Conservation (phyloP, 2,797 vertebrate genomes). For the Oophaga sylvatica region DNA sequence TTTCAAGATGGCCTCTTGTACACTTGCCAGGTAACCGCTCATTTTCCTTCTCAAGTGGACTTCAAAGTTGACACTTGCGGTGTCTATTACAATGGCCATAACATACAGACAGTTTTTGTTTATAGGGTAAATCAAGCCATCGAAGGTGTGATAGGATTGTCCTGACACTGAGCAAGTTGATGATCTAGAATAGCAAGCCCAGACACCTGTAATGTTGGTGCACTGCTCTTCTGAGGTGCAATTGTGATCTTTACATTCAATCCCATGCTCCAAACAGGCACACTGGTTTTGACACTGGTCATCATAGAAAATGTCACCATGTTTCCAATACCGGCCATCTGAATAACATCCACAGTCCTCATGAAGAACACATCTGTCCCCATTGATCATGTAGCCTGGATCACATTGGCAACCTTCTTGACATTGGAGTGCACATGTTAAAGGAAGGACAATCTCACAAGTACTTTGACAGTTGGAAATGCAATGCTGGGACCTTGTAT, state of each 20-base stretch:
- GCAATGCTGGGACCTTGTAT: conserved; percentile 65
- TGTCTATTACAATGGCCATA: not conserved
- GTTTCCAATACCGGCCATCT: conserved; percentile 70
- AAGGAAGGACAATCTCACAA: conserved; percentile 65
- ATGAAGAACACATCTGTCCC: conserved; percentile 70
- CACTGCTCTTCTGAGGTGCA: conserved; percentile 2
- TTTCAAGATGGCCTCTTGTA: not conserved
- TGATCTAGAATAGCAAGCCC: not conserved
- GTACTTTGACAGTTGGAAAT: conserved; percentile 74
- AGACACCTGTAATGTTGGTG: not conserved
- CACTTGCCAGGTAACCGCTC: not conserved
- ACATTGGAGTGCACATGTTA: conserved; percentile 67
- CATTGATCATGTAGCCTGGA: conserved; percentile 72
- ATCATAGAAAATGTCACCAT: not conserved
- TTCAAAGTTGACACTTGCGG: not conserved
- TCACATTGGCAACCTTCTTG: conserved; percentile 76
- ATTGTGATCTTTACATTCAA: not conserved
- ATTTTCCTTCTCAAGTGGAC: not conserved
- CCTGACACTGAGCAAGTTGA: not conserved
- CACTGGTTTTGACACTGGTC: not conserved
- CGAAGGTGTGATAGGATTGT: not conserved
- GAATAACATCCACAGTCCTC: conserved; percentile 70
- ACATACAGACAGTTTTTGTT: not conserved
- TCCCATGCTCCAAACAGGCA: not conserved
- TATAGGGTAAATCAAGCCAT: not conserved